Evolutionary conservation across 2,797 vertebrate species (phyloP).

Genomic region (Pelobates cultripes): DNA sequence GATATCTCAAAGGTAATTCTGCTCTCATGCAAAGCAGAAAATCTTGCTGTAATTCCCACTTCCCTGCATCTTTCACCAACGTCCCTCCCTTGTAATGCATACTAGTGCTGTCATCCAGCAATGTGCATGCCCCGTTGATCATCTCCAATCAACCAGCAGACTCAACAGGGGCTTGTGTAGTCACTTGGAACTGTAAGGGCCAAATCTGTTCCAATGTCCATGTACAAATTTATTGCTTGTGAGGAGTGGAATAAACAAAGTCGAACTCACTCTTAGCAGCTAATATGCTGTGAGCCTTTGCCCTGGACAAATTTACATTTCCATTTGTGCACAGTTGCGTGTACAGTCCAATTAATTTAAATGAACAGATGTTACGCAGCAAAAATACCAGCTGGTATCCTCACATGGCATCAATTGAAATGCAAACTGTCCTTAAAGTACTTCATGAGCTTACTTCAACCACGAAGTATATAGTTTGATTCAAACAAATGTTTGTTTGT

Average conservation of each 20-base stretch:
- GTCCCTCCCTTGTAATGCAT: background rate
- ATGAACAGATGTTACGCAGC: conserved; percentile 45
- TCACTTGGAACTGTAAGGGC: background rate
- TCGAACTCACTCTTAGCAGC: conserved; percentile 1
- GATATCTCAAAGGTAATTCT: background rate
- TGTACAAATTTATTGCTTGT: conserved; percentile 9
- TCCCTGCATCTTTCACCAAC: background rate
- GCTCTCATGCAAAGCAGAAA: conserved; percentile 18
- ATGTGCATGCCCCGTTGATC: background rate
- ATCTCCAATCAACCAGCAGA: background rate
- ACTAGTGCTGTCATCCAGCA: background rate
- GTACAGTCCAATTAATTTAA: conserved; percentile 47
- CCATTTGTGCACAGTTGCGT: conserved; percentile 38
- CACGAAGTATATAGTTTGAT: background rate
- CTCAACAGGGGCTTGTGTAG: background rate
- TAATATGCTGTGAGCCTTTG: conserved; percentile 19
- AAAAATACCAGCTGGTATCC: conserved; percentile 51
- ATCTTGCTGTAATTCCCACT: conserved; percentile 1
- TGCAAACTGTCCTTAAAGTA: conserved; percentile 47
- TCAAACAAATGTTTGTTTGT: background rate
- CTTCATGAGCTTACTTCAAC: conserved; percentile 32
- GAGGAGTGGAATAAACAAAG: background rate
- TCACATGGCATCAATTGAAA: conserved; percentile 43
- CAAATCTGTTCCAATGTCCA: background rate
- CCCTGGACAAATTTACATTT: conserved; percentile 32